Base-by-base conservation (phyloP, 1,140 invertebrate species). In the Tribolium castaneum region DNA sequence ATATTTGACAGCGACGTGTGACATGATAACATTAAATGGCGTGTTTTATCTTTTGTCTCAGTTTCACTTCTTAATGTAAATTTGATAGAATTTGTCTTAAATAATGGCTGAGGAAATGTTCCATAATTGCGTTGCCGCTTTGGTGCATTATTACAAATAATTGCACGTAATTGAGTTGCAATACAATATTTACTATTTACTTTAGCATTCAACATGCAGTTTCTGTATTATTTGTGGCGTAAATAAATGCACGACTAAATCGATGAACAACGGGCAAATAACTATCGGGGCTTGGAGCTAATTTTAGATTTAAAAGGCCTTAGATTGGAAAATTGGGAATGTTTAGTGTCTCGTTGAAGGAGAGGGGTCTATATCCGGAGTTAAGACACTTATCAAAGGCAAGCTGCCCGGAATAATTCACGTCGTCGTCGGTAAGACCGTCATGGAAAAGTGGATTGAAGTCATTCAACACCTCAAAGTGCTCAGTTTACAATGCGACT, bases 381-480 rank as follows among this genome's bases (percentile, higher is more conserved):
- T 35, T 66, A 66, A 66, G 59, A 35, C 59, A 66, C 59, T 66
- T 66, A 66, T 35, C 59, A 35, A 13, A 13, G 30, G 59, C 25
- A 34, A 66, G 59, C 59, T 66, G 59, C 59, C 59, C 30, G 52
- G 34, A 56, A 75, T 75, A 75, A 75, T 75, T 75, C 72, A 75
- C 72, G 10, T 75, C 54, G 72, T 75, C 51, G 71, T 52, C 39
- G 72, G 39, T 78, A 78, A 71, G 74, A 79, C 52, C 39, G 72
- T 72, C 51, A 59, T 70, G 62, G 59, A 77, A 66, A 78, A 76
- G 82, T 82, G 79, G 81, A 81, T 81, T 76, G 82, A 83, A 83
- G 80, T 80, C 82, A 84, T 84, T 83, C 81, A 83, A 83, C 83
- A 84, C 83, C 82, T 79, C 51, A 81, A 84, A 84, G 78, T 81